A percentile compares a stretch with the other conserved stretches of the same genome.
phyloP scores from a whole-genome alignment of 2,888 invertebrate species.

The Drosophila affinis region DNA sequence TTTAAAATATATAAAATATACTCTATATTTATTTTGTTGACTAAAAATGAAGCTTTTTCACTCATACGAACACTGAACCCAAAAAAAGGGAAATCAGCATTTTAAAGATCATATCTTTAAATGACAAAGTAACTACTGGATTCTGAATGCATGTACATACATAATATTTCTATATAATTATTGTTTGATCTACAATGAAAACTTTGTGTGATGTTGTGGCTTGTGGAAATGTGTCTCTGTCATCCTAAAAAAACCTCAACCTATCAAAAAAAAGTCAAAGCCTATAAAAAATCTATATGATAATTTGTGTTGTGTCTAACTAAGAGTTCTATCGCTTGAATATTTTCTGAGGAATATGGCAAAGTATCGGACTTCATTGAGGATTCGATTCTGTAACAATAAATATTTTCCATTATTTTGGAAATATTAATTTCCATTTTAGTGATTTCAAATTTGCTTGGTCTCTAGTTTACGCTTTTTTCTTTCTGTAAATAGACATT shows the following conservation, averaged over 20 bases:
- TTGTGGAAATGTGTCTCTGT: constrained; percentile 27
- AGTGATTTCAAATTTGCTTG: constrained; percentile 47
- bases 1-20: constrained; percentile 69
- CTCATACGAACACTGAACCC: constrained; percentile 59
- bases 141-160: constrained; percentile 49
- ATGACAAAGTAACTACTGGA: constrained; percentile 79
- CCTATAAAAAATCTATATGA: constrained; percentile 49
- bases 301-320: constrained; percentile 65
- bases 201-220: constrained; percentile 24
- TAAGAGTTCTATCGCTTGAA: constrained; percentile 59
- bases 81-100: constrained; percentile 70
- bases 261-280: constrained; percentile 67
- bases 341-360: constrained; percentile 16
- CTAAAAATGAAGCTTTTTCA: constrained; percentile 50
- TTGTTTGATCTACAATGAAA: constrained; percentile 43
- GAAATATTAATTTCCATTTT: constrained; percentile 18
- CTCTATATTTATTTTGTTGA: constrained; percentile 29
- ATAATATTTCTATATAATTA: constrained; percentile 38
- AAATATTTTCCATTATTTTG: constrained; percentile 5
- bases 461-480: constrained; percentile 22
- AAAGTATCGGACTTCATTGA: constrained; percentile 13
- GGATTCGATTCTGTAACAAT: constrained; percentile 4
- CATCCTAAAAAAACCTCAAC: constrained; percentile 49
- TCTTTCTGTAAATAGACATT: constrained; percentile 45
- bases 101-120: constrained; percentile 69